Evolutionary conservation across 2,888 invertebrate genomes (phyloP).

Genomic region (Watsonalla cultraria): DNA sequence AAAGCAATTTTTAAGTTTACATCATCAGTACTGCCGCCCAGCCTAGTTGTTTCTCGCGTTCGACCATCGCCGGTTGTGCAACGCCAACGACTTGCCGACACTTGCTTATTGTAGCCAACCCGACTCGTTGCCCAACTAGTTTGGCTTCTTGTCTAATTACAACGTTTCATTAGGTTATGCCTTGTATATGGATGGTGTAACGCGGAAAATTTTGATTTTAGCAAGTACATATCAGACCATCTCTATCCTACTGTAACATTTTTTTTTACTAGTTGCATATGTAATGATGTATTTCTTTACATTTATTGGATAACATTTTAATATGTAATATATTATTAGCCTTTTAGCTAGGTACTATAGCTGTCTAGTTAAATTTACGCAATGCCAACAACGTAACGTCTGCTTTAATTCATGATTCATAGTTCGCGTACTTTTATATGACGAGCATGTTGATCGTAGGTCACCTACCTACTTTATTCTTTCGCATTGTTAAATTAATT

Average conservation of each 20-base stretch:
- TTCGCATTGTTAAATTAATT: background rate
- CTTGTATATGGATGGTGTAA: constrained; percentile 26
- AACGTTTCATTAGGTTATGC: constrained; percentile 57
- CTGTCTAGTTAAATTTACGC: background rate
- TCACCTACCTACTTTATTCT: background rate
- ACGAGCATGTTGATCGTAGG: background rate
- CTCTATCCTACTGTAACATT: background rate
- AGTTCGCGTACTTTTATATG: constrained; percentile 12
- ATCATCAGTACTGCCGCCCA: constrained; percentile 68
- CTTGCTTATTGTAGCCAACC: constrained; percentile 71
- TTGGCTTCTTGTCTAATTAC: constrained; percentile 71
- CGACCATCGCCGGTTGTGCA: constrained; percentile 74
- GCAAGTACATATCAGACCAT: constrained; percentile 2
- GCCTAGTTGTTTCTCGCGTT: constrained; percentile 78
- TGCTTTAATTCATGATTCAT: constrained; percentile 20
- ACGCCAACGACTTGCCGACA: constrained; percentile 66
- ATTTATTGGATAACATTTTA: background rate
- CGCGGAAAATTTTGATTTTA: constrained; percentile 30
- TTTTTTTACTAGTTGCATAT: no score
- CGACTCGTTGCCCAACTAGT: constrained; percentile 69
- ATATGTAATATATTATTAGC: background rate
- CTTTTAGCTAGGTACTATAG: no score
- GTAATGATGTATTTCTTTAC: no score
- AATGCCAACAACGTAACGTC: constrained; percentile 5
- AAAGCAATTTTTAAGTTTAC: constrained; percentile 78